Evolutionary conservation across 1,140 invertebrate species (phyloP).

Genomic region (Trichomalopsis sarcophagae): DNA sequence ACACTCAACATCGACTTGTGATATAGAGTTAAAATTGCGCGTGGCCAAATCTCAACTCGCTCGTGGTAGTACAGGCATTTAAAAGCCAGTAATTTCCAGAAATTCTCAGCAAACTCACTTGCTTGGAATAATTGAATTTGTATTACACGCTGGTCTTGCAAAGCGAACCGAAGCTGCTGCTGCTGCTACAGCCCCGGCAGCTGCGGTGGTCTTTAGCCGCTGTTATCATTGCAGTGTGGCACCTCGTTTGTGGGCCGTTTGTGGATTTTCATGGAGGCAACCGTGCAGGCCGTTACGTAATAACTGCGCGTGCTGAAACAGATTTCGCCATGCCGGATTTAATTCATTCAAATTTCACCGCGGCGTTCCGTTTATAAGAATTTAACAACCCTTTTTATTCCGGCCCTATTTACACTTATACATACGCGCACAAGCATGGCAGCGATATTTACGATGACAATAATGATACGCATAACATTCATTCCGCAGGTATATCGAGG

Average conservation of each 20-base stretch:
- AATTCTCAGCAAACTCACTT: not conserved
- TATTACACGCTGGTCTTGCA: not conserved
- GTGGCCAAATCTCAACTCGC: no score
- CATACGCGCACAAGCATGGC: no score
- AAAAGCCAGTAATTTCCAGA: not conserved
- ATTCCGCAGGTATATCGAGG: constrained; percentile 64
- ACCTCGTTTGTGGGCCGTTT: constrained; percentile 29
- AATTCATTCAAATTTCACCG: no score
- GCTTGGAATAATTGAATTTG: constrained; percentile 36
- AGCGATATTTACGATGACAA: no score
- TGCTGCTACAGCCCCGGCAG: not conserved
- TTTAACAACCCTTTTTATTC: no score
- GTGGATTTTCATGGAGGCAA: not conserved
- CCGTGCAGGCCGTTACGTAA: no score
- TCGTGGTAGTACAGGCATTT: not conserved
- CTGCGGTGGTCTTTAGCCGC: constrained; percentile 8
- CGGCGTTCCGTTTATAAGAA: no score
- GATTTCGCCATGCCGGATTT: no score
- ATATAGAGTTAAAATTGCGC: not conserved
- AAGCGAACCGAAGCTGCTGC: not conserved
- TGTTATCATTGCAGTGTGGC: constrained; percentile 15
- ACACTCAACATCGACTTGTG: not conserved
- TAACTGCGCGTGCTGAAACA: no score
- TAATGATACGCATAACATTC: not conserved
- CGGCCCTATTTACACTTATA: no score